Conservation (phyloP, 2,797 vertebrate genomes). For the Lutjanus campechanus region DNA sequence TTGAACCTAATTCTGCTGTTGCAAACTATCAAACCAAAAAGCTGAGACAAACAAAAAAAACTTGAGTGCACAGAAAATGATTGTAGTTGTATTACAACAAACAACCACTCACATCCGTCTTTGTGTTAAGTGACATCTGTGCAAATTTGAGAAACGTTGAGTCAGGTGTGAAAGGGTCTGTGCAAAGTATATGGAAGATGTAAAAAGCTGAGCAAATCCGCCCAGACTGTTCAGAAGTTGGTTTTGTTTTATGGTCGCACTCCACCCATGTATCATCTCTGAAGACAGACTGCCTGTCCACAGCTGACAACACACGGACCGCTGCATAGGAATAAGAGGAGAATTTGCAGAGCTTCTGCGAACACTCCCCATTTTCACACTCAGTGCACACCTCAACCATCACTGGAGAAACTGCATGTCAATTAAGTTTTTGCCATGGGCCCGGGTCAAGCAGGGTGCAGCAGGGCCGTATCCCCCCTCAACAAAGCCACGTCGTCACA, state of each 20-base stretch:
- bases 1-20: neutral
- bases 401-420: neutral
- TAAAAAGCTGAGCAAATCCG: neutral
- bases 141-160: neutral
- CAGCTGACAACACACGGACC: neutral
- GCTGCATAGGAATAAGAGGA: neutral
- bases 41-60: neutral
- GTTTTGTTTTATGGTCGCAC: neutral
- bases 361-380: constrained; percentile 6
- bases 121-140: neutral
- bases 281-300: constrained; percentile 5
- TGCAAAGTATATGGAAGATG: neutral
- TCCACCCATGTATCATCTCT: constrained; percentile 1
- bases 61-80: neutral
- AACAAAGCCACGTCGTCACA: neutral
- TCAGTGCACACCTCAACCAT: constrained; percentile 6
- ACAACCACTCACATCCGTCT: neutral
- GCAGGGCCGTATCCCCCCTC: no score
- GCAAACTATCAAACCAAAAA: neutral
- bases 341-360: neutral
- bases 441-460: no score
- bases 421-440: neutral
- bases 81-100: neutral
- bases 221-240: neutral
- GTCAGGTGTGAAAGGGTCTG: neutral